Base-by-base conservation (phyloP, 2,888 invertebrate species). In the Dasysyrphus albostriatus region DNA sequence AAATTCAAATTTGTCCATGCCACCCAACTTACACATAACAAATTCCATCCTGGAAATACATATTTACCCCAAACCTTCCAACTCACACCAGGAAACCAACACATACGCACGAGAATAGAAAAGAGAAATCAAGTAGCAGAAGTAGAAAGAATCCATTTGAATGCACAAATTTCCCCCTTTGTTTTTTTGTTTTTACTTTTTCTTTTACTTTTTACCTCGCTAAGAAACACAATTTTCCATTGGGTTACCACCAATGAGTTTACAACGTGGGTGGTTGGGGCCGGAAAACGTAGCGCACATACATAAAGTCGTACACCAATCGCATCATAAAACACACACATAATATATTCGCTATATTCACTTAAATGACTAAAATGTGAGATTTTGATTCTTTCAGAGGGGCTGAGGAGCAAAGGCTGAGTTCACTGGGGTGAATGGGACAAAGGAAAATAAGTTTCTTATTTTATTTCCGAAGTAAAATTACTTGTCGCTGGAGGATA, bases 1-100 rank as follows among this genome's bases (percentile, higher is more conserved):
- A 92, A 92, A 92, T 92, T 92, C 91, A 92, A 92, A 92, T 92
- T 91, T 91, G 88, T 90, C 37, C 76, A 82, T 63, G 69, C 69
- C 67, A 56, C 42, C 81, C 73, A 77, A 77, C 77, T 85, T 77
- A 79, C 51, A 80, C 51, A 24, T 61, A 49, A 47, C 65, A 58
- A 56, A 39, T 56, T 56, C 16, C 61, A 56, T 77, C 59, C 72
- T 76, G 77, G 42, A 69, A 85, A 75, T 76, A 42, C 12, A 51
- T 24, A 51, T 29, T 12, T 51, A 8, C 61, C 56, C 49, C 42
- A 6, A 9, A 34, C 69, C 54, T 12, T 58, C 72, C 24, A 47
- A 24, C 39, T 32, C 24, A 56, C 16, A 70, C 39, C 10, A 49
- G 14, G 16, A n/a, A 51, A 37, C 67, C 49, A 39, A 49, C 47